These are phyloP conservation scores for Candidula unifasciata DNA, from an alignment of 2,888 invertebrate species.

Conservation along the genomic window DNA sequence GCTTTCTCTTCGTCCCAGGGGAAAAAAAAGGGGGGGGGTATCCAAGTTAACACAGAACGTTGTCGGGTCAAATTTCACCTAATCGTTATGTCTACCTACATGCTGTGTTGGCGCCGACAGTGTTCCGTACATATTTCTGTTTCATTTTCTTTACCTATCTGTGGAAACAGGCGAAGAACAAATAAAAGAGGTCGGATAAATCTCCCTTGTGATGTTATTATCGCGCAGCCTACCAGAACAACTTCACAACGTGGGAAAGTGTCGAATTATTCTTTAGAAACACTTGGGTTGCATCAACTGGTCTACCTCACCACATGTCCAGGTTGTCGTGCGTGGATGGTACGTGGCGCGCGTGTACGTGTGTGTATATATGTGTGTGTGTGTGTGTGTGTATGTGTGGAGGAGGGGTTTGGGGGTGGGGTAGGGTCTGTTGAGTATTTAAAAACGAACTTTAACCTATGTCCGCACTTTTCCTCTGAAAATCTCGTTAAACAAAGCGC, in stretches of 20 bases:
- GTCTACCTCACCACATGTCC: not conserved
- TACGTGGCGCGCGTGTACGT: too few species aligned
- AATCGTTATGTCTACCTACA: slow-evolving; percentile 37
- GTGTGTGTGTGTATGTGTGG: too few species aligned
- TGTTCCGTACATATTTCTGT: not conserved
- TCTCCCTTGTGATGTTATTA: not conserved
- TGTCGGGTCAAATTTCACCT: slow-evolving; percentile 29
- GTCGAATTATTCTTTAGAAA: not conserved
- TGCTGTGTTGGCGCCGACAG: slow-evolving; percentile 22
- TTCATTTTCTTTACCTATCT: slow-evolving; percentile 14
- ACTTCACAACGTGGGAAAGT: slow-evolving; percentile 41
- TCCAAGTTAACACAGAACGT: slow-evolving; percentile 5
- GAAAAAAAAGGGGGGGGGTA: too few species aligned
- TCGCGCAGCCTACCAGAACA: not conserved
- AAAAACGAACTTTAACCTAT: too few species aligned
- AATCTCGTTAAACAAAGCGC: too few species aligned
- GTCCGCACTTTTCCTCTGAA: too few species aligned
- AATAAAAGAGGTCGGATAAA: not conserved
- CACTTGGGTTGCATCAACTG: not conserved
- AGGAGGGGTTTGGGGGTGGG: too few species aligned
- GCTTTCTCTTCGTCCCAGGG: not conserved
- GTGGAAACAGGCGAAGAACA: not conserved
- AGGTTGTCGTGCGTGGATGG: not conserved
- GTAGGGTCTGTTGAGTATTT: not conserved
- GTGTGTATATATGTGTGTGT: too few species aligned